Evolutionary conservation across 2,113 vertebrate species (phyloP), one percentile per base, ranked within the genome.

Genomic region (Catharus fuscescens): DNA sequence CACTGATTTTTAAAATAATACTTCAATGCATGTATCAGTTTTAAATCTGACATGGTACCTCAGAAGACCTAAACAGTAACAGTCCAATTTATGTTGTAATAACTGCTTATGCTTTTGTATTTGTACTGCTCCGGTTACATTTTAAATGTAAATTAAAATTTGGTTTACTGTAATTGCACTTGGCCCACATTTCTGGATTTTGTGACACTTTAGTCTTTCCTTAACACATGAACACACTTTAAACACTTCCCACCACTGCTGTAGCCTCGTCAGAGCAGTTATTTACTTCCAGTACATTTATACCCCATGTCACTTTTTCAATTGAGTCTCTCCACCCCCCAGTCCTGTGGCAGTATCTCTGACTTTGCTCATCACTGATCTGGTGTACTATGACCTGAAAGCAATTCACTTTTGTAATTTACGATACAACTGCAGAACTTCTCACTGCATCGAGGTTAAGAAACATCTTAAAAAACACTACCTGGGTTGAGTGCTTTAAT

Each of bases 191-290:
- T 69, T 73, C 45, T 69, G 21, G 20, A 44, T 91, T 72, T 54
- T 67, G 32, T 42, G n/a, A 81, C 52, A 83, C 24, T 72, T 81
- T 28, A 40, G 13, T 53, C n/a, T n/a, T 85, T 84, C 60, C 60
- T 7, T 40, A 32, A 50, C 0, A 0, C 15, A 60, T 10, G 3
- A 40, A 32, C 24, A 31, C 19, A 76, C 76, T 20, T 61, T 3
- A 83, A 86, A 61, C 40, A 53, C 14, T 53, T 70, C 14, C 29
- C 31, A 53, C 5, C 44, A 50, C 21, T 29, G 28, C 3, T 28
- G 14, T 2, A 60, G 38, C 19, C 17, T 69, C 1, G 0, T 9
- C n/a, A 61, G 16, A 80, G 26, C 24, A 71, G 15, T 38, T 24
- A 52, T 8, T 38, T 64, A 54, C 11, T 67, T 73, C 66, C 6